A percentile compares a stretch with the other conserved stretches of the same genome.
Conservation (phyloP, 2,888 invertebrate genomes). For the Subacronicta megacephala region DNA sequence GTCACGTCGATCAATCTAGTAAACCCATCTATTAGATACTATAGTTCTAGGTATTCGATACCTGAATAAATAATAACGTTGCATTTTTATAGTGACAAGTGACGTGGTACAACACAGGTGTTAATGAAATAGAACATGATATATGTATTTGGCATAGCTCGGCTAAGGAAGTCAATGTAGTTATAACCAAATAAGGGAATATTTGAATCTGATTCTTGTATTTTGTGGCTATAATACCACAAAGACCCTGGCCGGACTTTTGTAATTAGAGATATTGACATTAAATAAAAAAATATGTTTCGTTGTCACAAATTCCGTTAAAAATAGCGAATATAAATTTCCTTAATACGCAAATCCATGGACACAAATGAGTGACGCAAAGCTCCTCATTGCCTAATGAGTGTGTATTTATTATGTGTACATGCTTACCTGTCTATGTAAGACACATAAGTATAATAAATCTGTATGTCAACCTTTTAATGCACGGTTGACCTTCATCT, state of each 20-base stretch:
- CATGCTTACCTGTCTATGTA: no score
- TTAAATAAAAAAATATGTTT: background rate
- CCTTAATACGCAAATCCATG: background rate
- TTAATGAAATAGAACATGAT: background rate
- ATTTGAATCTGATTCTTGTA: no score
- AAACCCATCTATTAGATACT: background rate
- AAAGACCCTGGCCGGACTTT: no score
- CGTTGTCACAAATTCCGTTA: background rate
- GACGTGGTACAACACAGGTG: conserved; percentile 31
- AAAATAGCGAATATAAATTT: conserved; percentile 4
- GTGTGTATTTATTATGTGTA: no score
- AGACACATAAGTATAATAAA: conserved; percentile 13
- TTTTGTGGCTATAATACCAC: no score
- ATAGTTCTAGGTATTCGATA: conserved; percentile 8
- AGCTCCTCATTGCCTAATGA: background rate
- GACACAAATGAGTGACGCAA: conserved; percentile 16
- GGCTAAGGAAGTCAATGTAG: background rate
- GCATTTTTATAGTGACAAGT: conserved; percentile 13
- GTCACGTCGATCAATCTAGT: conserved; percentile 11
- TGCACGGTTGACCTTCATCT: conserved; percentile 43
- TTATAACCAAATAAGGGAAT: background rate
- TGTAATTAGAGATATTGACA: background rate
- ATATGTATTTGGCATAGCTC: background rate
- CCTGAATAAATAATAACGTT: background rate
- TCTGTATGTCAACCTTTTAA: conserved; percentile 26